Evolutionary conservation across 2,113 vertebrate species (phyloP).

Genomic region (Petaurus breviceps): DNA sequence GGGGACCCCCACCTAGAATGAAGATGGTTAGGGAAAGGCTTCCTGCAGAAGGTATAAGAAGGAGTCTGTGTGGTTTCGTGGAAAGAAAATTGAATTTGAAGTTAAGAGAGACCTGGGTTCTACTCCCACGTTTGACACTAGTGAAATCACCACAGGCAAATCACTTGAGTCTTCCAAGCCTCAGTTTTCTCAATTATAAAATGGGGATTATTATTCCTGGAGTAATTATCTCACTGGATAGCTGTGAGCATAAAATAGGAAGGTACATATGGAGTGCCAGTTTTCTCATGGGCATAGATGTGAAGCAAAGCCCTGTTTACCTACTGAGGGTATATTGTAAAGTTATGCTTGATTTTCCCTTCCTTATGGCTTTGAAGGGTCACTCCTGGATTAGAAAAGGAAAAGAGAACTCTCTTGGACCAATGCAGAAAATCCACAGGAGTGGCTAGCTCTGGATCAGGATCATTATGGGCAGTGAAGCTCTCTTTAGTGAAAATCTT

Average conservation of each 20-base stretch:
- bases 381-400: background rate
- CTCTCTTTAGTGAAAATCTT: background rate
- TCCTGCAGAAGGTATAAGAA: background rate
- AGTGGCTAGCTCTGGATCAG: background rate
- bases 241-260: background rate
- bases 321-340: rapidly evolving
- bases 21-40: background rate
- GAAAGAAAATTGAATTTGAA: background rate
- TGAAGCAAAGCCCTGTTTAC: background rate
- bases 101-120: background rate
- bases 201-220: background rate
- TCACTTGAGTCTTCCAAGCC: background rate
- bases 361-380: background rate
- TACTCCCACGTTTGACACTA: background rate
- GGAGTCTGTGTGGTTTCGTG: background rate
- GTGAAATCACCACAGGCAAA: background rate
- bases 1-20: background rate
- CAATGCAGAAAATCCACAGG: background rate
- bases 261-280: background rate
- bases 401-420: background rate
- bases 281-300: background rate
- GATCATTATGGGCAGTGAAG: background rate
- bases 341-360: background rate
- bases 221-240: background rate
- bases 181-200: background rate